Conservation (phyloP, 2,113 vertebrate species). For the Ivindomyrus marchei region DNA sequence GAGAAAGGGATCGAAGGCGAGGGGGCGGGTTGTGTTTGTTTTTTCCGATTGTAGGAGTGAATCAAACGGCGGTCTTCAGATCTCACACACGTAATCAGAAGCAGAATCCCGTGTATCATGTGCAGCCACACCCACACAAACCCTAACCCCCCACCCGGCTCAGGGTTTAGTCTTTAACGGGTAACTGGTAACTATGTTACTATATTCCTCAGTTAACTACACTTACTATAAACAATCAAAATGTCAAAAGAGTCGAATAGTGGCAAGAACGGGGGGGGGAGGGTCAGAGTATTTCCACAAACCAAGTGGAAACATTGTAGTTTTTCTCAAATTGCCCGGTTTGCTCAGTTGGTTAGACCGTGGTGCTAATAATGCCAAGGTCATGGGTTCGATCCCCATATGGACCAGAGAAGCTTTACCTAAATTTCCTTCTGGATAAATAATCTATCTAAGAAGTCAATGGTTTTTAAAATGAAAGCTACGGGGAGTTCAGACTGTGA, state of each 20-base stretch:
- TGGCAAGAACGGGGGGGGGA: too few relatives aligned
- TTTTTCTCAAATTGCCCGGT: neutral
- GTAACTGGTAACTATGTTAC: neutral
- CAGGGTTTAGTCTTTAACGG: neutral
- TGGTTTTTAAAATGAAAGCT: neutral
- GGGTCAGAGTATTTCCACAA: too few relatives aligned
- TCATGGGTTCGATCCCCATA: constrained; percentile 43
- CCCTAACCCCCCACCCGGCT: neutral
- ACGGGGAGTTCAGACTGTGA: neutral
- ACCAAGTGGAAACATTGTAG: too few relatives aligned
- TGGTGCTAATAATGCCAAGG: constrained; percentile 46
- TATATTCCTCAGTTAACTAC: neutral
- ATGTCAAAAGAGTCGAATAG: neutral
- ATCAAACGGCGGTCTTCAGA: constrained; percentile 36
- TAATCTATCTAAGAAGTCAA: neutral
- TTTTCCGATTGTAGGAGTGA: constrained; percentile 54
- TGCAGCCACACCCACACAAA: neutral
- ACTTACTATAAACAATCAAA: neutral
- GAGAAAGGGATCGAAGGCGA: constrained; percentile 63
- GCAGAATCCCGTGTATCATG: neutral
- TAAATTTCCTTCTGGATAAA: too few relatives aligned
- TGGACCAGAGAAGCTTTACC: too few relatives aligned
- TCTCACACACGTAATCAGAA: neutral
- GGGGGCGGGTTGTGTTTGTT: constrained; percentile 39
- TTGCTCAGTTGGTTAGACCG: constrained; percentile 43